A percentile compares a stretch with the other conserved stretches of the same genome.
phyloP scores from a whole-genome alignment of 2,113 vertebrate genomes.

The Salvelinus sp. region DNA sequence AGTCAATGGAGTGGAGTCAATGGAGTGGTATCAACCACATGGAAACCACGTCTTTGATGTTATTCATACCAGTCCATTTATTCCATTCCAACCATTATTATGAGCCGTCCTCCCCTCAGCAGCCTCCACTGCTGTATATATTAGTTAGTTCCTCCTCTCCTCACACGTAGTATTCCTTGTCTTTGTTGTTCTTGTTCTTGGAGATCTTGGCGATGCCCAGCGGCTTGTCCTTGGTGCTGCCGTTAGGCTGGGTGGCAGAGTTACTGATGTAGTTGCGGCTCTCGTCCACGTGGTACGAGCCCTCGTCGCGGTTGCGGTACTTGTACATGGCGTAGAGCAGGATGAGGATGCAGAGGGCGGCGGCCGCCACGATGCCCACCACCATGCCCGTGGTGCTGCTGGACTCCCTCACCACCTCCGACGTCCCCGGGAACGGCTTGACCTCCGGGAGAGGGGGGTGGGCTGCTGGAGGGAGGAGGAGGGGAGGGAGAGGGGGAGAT shows the following conservation, averaged over 20 bases:
- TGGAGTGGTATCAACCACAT: no score
- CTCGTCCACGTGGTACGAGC: slow-evolving; percentile 98
- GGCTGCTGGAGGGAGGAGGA: slow-evolving; percentile 70
- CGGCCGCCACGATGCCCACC: slow-evolving; percentile 95
- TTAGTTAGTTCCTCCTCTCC: slow-evolving; percentile 51
- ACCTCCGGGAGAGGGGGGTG: slow-evolving; percentile 90
- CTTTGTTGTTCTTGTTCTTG: slow-evolving; percentile 99
- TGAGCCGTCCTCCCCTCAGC: no score
- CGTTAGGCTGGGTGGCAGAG: slow-evolving; percentile 96
- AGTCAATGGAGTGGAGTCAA: no score
- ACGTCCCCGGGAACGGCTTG: slow-evolving; percentile 85
- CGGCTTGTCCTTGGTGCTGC: slow-evolving; percentile 96
- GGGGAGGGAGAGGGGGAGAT: slow-evolving; percentile 2
- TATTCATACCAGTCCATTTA: no score
- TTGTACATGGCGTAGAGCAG: slow-evolving; percentile 99
- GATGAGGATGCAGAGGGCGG: slow-evolving; percentile 97
- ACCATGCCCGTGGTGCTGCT: slow-evolving; percentile 99
- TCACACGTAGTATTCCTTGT: slow-evolving; percentile 99
- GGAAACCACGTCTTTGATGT: no score
- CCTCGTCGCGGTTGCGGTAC: slow-evolving; percentile 98
- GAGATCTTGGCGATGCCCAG: slow-evolving; percentile 95
- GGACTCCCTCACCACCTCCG: slow-evolving; percentile 92
- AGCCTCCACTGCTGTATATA: slow-evolving; percentile 43
- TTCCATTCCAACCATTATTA: no score
- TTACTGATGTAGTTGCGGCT: slow-evolving; percentile 99